phyloP scores from a whole-genome alignment of 2,888 invertebrate species.

The Stegophylla sp. region DNA sequence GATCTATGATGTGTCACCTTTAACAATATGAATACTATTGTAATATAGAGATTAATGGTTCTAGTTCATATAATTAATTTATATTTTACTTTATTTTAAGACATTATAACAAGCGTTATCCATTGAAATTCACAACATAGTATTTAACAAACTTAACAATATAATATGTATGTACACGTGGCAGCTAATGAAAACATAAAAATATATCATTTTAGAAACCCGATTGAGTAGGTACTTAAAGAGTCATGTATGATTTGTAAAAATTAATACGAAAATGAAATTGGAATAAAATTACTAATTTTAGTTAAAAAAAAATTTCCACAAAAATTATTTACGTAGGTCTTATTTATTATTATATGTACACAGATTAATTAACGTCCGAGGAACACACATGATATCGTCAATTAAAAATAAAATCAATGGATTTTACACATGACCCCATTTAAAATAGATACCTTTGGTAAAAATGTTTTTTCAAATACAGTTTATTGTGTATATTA shows the following conservation, averaged over 20 bases:
- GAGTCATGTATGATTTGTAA: no score
- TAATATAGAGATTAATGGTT: conserved; percentile 6
- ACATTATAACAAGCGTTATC: neutral
- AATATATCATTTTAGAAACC: no score
- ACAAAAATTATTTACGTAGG: no score
- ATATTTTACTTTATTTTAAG: neutral
- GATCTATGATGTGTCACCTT: neutral
- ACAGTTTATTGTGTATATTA: conserved; percentile 16
- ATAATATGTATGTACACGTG: no score
- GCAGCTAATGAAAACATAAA: no score
- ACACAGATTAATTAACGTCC: neutral
- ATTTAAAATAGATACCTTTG: neutral
- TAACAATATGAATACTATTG: neutral
- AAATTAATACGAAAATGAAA: no score
- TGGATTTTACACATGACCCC: conserved; percentile 29
- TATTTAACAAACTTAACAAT: no score
- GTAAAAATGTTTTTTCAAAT: neutral
- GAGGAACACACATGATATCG: neutral
- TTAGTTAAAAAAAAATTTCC: no score
- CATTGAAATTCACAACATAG: no score
- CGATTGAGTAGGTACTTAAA: no score
- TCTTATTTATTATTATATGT: no score
- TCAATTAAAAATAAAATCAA: neutral
- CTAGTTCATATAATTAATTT: neutral
- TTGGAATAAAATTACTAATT: no score